Percentiles rank a stretch among this genome's conserved stretches.
Evolutionary conservation across 2,113 vertebrate species (phyloP).

Genomic region (Brachyistius frenatus): DNA sequence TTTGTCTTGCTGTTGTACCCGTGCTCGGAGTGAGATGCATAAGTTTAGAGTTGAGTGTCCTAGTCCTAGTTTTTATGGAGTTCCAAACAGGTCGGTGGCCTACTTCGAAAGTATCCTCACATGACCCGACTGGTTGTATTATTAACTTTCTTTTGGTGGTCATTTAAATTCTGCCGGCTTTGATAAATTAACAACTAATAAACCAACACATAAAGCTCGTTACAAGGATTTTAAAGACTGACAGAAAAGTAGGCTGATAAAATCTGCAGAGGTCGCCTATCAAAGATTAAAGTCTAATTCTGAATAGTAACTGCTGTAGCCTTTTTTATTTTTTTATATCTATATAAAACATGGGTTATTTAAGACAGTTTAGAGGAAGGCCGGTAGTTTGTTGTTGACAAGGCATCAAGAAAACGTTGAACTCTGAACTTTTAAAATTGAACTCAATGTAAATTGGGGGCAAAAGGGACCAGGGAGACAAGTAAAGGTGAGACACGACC

Average conservation of each 20-base stretch:
- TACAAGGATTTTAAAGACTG: no score
- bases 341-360: no score
- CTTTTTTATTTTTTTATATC: no score
- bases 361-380: no score
- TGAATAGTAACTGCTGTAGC: no score
- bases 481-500: no score
- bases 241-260: background rate
- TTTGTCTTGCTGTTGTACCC: constrained; percentile 25
- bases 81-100: constrained; percentile 28
- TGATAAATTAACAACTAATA: constrained; percentile 5
- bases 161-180: background rate
- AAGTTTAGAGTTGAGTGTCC: constrained; percentile 7
- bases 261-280: background rate
- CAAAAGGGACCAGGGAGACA: no score
- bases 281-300: no score
- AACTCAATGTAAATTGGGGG: no score
- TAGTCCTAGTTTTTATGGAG: constrained; percentile 18
- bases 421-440: no score
- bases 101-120: constrained; percentile 8
- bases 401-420: no score
- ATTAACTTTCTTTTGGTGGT: background rate
- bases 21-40: constrained; percentile 9
- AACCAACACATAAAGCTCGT: background rate
- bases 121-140: background rate
- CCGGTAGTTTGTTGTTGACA: no score